Evolutionary conservation across 2,797 vertebrate genomes (phyloP).

Genomic region (Anas bahamensis): DNA sequence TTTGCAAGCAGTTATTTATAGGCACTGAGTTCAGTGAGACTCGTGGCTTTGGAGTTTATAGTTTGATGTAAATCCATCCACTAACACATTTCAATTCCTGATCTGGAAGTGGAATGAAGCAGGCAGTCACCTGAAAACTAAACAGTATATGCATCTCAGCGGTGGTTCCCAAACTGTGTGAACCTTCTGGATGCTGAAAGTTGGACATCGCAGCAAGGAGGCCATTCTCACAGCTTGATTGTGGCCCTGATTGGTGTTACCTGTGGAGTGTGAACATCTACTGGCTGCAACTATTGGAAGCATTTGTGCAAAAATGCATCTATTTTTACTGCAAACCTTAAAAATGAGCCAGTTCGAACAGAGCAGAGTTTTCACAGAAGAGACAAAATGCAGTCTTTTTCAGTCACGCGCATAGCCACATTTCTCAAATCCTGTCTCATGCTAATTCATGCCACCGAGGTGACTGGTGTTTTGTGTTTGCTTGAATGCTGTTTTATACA

Average conservation of each 20-base stretch:
- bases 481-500: background rate
- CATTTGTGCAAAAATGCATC: background rate
- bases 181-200: background rate
- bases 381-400: background rate
- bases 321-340: background rate
- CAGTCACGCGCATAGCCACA: fast-evolving
- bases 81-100: background rate
- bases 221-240: background rate
- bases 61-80: background rate
- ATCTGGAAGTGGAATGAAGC: background rate
- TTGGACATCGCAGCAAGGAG: background rate
- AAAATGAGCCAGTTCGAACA: background rate
- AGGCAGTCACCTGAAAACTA: background rate
- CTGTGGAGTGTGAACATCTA: background rate
- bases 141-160: background rate
- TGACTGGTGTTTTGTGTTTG: background rate
- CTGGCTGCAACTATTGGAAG: background rate
- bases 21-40: background rate
- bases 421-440: background rate
- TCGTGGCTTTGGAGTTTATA: background rate
- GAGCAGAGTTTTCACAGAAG: background rate
- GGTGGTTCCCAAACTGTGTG: background rate
- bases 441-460: background rate
- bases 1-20: background rate
- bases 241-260: background rate